Percentiles rank a stretch among this genome's conserved stretches.
Evolutionary conservation across 2,797 vertebrate species (phyloP).

Genomic region (Euphonia xanthogaster): DNA sequence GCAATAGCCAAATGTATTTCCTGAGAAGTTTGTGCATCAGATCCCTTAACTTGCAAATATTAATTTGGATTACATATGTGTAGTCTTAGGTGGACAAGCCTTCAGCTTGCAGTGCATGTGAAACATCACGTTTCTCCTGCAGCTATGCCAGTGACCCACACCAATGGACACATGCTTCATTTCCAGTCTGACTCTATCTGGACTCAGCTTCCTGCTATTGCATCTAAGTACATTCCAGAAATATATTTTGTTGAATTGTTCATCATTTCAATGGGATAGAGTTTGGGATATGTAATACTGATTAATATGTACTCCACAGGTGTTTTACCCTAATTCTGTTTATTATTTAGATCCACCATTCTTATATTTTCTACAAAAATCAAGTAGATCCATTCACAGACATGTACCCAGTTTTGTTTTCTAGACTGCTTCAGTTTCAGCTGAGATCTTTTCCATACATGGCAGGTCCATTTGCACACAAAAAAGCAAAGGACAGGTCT

Average conservation of each 20-base stretch:
- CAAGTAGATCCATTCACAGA: background rate
- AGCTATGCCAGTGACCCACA: background rate
- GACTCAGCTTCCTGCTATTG: background rate
- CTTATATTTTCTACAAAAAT: background rate
- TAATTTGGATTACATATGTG: accelerated
- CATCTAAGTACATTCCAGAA: background rate
- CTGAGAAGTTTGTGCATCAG: background rate
- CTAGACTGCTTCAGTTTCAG: background rate
- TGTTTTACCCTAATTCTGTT: background rate
- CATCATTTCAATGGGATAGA: background rate
- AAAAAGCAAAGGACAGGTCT: background rate
- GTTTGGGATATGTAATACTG: background rate
- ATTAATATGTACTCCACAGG: background rate
- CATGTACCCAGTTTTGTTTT: background rate
- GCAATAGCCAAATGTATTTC: background rate
- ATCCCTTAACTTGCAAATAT: background rate
- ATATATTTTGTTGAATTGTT: background rate
- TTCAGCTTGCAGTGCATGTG: background rate
- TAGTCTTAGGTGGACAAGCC: background rate
- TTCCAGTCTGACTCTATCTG: background rate
- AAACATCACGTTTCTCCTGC: background rate
- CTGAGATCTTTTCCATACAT: background rate
- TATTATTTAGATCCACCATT: background rate
- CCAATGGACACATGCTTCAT: background rate
- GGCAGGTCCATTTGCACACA: background rate